phyloP scores from a whole-genome alignment of 2,113 vertebrate genomes.

The Axis porcinus region DNA sequence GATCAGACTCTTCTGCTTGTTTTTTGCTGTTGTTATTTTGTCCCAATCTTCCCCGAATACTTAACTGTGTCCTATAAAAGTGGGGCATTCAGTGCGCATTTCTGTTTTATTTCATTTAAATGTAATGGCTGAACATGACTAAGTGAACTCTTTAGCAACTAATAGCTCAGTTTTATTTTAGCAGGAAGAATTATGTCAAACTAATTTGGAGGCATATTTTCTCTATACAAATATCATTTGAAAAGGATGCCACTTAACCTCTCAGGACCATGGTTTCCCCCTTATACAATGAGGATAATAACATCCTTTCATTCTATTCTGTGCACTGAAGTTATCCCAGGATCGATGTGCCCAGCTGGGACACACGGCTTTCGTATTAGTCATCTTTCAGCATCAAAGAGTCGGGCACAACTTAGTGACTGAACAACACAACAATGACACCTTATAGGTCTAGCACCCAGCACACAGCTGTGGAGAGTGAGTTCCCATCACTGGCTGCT shows the following conservation, averaged over 20 bases:
- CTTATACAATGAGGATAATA: accelerated
- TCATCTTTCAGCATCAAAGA: neutral
- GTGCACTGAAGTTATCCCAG: accelerated
- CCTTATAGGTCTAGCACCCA: no score
- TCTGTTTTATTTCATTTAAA: neutral
- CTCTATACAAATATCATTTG: neutral
- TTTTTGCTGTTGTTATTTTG: neutral
- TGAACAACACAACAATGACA: accelerated
- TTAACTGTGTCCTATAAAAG: neutral
- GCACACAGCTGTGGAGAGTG: neutral
- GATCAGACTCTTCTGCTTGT: neutral
- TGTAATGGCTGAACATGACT: neutral
- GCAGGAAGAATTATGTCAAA: neutral
- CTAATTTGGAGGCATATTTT: neutral
- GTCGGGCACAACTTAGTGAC: neutral
- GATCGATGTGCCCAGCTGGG: accelerated
- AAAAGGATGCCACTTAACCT: neutral
- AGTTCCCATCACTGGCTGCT: no score
- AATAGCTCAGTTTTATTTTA: neutral
- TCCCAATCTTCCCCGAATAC: neutral
- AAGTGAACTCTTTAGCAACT: neutral
- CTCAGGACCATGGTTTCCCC: neutral
- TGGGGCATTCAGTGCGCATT: accelerated
- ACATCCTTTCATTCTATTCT: neutral
- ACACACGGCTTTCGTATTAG: accelerated